These are phyloP conservation scores for Panagrolaimus sp. DNA, from an alignment of 1,140 invertebrate genomes.

Conservation along the genomic window DNA sequence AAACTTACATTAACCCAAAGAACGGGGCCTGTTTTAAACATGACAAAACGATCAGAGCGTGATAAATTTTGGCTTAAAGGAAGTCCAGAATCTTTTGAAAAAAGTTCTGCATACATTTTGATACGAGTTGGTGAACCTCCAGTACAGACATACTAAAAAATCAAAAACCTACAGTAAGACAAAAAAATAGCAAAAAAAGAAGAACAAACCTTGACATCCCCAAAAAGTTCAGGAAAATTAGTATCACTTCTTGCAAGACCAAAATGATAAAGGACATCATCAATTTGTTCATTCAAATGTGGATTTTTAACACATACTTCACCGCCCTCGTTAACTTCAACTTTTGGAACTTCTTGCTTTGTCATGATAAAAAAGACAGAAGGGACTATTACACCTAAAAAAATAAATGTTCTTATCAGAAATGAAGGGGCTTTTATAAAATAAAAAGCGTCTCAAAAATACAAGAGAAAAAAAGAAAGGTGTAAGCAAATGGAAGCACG, in stretches of 20 bases:
- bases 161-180: conserved; percentile 15
- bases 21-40: conserved; percentile 94
- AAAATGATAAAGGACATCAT: conserved; percentile 46
- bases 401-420: too few relatives aligned
- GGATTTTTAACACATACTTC: conserved; percentile 12
- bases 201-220: conserved; percentile 40
- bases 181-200: neutral
- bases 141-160: conserved; percentile 88
- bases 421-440: too few relatives aligned
- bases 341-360: too few relatives aligned
- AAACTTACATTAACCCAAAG: conserved; percentile 79
- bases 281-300: conserved; percentile 12
- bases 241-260: conserved; percentile 28
- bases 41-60: conserved; percentile 84
- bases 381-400: too few relatives aligned
- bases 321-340: too few relatives aligned
- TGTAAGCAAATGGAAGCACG: too few relatives aligned
- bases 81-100: conserved; percentile 80
- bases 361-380: too few relatives aligned
- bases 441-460: too few relatives aligned
- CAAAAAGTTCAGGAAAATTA: conserved; percentile 29
- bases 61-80: conserved; percentile 84
- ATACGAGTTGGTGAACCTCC: conserved; percentile 89
- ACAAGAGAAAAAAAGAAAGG: too few relatives aligned
- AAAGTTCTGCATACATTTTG: conserved; percentile 82